Base-by-base conservation (phyloP, 2,888 invertebrate species). In the Cosmorhoe ocellata region DNA sequence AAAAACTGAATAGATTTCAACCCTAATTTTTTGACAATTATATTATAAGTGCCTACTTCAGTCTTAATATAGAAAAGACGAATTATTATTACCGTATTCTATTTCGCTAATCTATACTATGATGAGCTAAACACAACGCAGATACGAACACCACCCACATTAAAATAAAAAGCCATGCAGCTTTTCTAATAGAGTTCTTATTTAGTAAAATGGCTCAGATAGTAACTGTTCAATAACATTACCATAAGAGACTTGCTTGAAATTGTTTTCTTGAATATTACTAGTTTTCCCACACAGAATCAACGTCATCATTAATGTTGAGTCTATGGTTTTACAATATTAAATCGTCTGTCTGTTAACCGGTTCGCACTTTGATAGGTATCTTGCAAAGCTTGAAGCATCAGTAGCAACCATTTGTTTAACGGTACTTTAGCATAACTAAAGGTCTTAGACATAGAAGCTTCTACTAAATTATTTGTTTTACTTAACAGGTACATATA, bases 241-340 rank as follows among this genome's bases (percentile, higher is more conserved):
- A 34, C 12, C 18, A 42, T 34, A 28, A 28, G 40, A 31, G 3
- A n/a, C 22, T 24, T 7, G 13, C 12, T 12, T 27, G n/a, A 34
- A 46, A 36, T 24, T 8, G 10, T 5, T 22, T 42, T 26, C 36
- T 41, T 44, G 10, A 7, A 40, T 10, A 34, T 32, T 44, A 45
- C 36, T n/a, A 28, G 39, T 38, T 41, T 51, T 41, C 46, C 24
- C 54, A 51, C 39, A 37, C 39, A 43, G 27, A 27, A 11, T 36
- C 47, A 50, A 46, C 42, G 41, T 47, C 43, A 43, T 58, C 38
- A 49, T 51, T 54, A 49, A 49, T 51, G 48, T 49, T 36, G 22
- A 43, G 38, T 12, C 14, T 39, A 48, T 56, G 37, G 39, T 51
- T 56, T 47, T 55, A 50, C 41, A 59, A 51, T 38, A 33, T 41